Conservation (phyloP, 2,113 vertebrate species). For the Chrysochloris asiatica region DNA sequence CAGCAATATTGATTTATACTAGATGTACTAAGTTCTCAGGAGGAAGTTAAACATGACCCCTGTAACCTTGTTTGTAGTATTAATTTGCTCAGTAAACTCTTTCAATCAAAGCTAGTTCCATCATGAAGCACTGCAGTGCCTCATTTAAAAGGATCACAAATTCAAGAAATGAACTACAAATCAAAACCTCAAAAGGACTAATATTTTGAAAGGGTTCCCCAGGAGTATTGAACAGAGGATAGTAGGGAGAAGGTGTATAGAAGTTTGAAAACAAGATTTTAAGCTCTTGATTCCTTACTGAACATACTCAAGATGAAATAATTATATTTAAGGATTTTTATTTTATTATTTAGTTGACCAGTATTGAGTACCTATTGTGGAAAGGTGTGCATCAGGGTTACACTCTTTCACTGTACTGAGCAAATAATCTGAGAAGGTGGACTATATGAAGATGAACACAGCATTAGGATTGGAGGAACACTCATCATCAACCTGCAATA, state of each 20-base stretch:
- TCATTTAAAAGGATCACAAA: slow-evolving; percentile 1
- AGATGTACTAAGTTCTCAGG: neutral
- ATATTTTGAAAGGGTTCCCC: neutral
- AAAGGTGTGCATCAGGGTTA: too few species aligned
- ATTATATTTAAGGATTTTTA: slow-evolving; percentile 36
- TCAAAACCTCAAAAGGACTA: neutral
- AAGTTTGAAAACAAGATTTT: slow-evolving; percentile 51
- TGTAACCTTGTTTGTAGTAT: slow-evolving; percentile 39
- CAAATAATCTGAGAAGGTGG: too few species aligned
- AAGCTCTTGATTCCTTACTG: slow-evolving; percentile 3
- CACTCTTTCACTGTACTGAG: too few species aligned
- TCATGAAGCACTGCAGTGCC: neutral
- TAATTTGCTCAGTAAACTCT: slow-evolving; percentile 50
- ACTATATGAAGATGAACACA: too few species aligned
- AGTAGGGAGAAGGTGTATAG: neutral
- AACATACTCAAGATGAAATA: slow-evolving; percentile 11
- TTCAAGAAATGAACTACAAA: slow-evolving; percentile 41
- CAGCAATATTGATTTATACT: slow-evolving; percentile 53
- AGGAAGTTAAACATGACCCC: neutral
- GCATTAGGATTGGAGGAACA: too few species aligned
- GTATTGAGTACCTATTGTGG: slow-evolving; percentile 1
- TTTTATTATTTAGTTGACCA: slow-evolving; percentile 38
- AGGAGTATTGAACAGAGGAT: neutral
- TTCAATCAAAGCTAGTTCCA: neutral
- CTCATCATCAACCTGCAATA: too few species aligned